Conservation (phyloP, 1,140 invertebrate species). For the Philotrypesis tridentata region DNA sequence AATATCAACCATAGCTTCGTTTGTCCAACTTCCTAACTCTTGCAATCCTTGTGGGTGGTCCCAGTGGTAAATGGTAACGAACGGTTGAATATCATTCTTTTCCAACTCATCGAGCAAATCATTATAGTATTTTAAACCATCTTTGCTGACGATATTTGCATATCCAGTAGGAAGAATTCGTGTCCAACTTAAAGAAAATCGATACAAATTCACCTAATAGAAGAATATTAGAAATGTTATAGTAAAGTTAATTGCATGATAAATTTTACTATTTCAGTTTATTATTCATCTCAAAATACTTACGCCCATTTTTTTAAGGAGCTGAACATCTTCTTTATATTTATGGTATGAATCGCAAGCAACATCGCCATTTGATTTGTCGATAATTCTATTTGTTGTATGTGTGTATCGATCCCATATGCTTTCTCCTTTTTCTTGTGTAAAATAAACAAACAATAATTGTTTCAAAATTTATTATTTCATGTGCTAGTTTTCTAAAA, state of each 20-base stretch:
- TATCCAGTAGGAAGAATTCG: conserved; percentile 77
- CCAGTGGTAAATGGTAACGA: conserved; percentile 76
- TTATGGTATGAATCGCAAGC: conserved; percentile 73
- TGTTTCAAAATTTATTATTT: too few relatives aligned
- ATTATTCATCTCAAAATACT: too few relatives aligned
- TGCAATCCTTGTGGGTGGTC: conserved; percentile 73
- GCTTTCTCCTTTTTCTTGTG: conserved; percentile 69
- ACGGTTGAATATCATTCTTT: conserved; percentile 72
- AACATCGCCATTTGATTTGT: conserved; percentile 73
- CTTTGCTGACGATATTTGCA: conserved; percentile 71
- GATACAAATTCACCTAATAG: conserved; percentile 70
- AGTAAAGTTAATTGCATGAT: too few relatives aligned
- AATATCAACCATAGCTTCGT: conserved; percentile 75
- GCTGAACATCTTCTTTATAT: conserved; percentile 71
- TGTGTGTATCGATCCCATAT: conserved; percentile 66
- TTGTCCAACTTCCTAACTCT: conserved; percentile 78
- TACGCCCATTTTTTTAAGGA: conserved; percentile 72
- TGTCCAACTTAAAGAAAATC: conserved; percentile 79
- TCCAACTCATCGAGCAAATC: conserved; percentile 75
- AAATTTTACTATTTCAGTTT: too few relatives aligned
- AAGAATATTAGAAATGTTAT: too few relatives aligned
- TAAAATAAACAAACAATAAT: too few relatives aligned
- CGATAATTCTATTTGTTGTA: conserved; percentile 47
- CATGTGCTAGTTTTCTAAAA: too few relatives aligned
- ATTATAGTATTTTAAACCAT: conserved; percentile 77